A percentile compares a stretch with the other conserved stretches of the same genome.
These are phyloP conservation scores for Lateolabrax maculatus DNA, from an alignment of 2,797 vertebrate species.

Conservation along the genomic window DNA sequence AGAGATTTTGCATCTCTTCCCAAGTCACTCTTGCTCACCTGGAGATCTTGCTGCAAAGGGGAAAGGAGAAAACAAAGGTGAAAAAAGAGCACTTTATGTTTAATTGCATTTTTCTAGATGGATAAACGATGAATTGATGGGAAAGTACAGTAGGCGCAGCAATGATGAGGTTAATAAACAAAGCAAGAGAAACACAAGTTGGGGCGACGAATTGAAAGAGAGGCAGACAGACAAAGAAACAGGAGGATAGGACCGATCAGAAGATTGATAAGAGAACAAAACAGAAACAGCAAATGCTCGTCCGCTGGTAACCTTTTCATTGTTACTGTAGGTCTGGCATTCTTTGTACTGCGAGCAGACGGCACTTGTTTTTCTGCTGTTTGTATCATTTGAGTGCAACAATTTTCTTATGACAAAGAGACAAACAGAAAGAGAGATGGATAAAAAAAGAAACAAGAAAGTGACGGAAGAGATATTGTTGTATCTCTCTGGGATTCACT, in stretches of 20 bases:
- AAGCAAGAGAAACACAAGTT: constrained; percentile 37
- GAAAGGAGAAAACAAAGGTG: constrained; percentile 62
- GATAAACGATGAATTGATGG: constrained; percentile 38
- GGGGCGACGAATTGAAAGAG: constrained; percentile 31
- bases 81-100: constrained; percentile 19
- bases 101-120: constrained; percentile 3
- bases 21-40: constrained; percentile 79
- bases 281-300: constrained; percentile 70
- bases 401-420: constrained; percentile 3
- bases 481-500: constrained; percentile 69
- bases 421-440: constrained; percentile 10
- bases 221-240: constrained; percentile 41
- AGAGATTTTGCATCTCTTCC: constrained; percentile 62
- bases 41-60: constrained; percentile 83
- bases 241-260: constrained; percentile 31
- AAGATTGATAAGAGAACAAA: constrained; percentile 37
- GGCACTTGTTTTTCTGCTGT: constrained; percentile 69
- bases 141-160: constrained; percentile 9
- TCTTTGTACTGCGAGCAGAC: constrained; percentile 47
- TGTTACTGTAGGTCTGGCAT: constrained; percentile 10
- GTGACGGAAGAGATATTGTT: constrained; percentile 50
- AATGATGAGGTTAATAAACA: constrained; percentile 39
- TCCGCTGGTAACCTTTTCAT: constrained; percentile 25
- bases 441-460: background rate
- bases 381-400: constrained; percentile 29